These are phyloP conservation scores for Cephalophus harveyi DNA, from an alignment of 2,113 vertebrate species.

Conservation along the genomic window DNA sequence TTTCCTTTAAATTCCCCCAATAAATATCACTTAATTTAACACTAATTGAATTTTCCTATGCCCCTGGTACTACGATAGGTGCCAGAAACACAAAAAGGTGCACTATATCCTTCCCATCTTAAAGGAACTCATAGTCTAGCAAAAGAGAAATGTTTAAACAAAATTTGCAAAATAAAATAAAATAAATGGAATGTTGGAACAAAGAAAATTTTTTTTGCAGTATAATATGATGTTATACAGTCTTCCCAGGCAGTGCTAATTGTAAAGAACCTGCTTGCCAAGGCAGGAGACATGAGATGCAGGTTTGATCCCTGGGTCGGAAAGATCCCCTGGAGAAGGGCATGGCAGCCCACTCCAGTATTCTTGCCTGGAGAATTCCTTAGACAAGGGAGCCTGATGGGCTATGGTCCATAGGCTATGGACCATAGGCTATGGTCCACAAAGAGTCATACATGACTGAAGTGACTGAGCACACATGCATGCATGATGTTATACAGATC, in stretches of 20 bases:
- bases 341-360: neutral
- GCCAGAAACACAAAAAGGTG: neutral
- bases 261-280: neutral
- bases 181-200: too few relatives aligned
- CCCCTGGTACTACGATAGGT: neutral
- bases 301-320: neutral
- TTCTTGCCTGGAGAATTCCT: neutral
- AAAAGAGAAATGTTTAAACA: neutral
- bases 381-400: neutral
- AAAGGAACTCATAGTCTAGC: neutral
- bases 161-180: neutral
- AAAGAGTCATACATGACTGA: neutral
- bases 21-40: neutral
- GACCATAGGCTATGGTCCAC: neutral
- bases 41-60: neutral
- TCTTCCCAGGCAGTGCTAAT: neutral
- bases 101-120: neutral
- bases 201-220: too few relatives aligned
- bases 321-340: neutral
- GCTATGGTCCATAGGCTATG: neutral
- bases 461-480: neutral
- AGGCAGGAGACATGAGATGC: neutral
- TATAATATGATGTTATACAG: neutral
- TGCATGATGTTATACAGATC: neutral
- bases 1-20: neutral